Percentiles rank a stretch among this genome's conserved stretches.
phyloP scores from a whole-genome alignment of 2,797 vertebrate genomes.

The Gymnothorax javanicus region DNA sequence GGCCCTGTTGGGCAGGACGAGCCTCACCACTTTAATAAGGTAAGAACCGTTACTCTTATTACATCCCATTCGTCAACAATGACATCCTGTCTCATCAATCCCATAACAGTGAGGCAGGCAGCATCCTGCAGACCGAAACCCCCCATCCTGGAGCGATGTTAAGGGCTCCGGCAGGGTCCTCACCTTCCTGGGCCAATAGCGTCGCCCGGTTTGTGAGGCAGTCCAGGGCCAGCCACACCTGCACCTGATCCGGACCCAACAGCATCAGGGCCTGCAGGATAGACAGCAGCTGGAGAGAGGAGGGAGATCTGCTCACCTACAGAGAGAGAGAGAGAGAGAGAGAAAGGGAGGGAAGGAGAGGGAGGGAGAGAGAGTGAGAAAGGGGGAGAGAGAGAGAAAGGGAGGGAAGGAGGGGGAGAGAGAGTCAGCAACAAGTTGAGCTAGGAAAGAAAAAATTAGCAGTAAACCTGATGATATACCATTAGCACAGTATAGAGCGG shows the following conservation, averaged over 20 bases:
- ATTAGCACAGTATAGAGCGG: too few species aligned
- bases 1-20: neutral
- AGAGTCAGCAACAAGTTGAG: too few species aligned
- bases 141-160: too few species aligned
- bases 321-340: slow-evolving; percentile 10
- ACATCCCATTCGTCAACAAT: too few species aligned
- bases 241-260: slow-evolving; percentile 78
- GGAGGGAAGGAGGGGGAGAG: neutral
- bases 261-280: slow-evolving; percentile 89
- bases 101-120: too few species aligned
- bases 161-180: slow-evolving; percentile 46
- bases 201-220: slow-evolving; percentile 84
- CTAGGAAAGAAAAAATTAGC: too few species aligned
- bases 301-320: slow-evolving; percentile 91
- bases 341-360: neutral
- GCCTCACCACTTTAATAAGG: neutral
- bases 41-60: neutral
- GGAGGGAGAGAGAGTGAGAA: neutral
- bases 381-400: neutral
- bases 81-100: too few species aligned
- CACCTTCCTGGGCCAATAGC: slow-evolving; percentile 88
- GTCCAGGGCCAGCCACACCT: slow-evolving; percentile 93
- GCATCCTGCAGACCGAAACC: too few species aligned
- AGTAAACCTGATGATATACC: too few species aligned
- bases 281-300: slow-evolving; percentile 87